Evolutionary conservation across 1,140 invertebrate species (phyloP).

Genomic region (Tetraneura akinire): DNA sequence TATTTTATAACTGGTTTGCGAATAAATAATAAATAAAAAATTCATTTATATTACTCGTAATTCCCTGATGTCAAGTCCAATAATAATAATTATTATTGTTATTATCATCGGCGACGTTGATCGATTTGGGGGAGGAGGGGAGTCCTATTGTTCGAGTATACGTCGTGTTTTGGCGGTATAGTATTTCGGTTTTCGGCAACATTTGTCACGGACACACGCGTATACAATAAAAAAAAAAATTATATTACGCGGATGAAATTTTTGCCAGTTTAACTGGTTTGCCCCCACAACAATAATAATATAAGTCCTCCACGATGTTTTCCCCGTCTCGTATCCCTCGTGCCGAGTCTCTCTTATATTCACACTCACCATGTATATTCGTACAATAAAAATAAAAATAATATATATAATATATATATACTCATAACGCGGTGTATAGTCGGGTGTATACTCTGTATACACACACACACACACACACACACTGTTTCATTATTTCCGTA

Average conservation of each 20-base stretch:
- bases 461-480: neutral
- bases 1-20: conserved; percentile 11
- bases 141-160: conserved; percentile 11
- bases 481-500: conserved; percentile 32
- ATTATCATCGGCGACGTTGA: conserved; percentile 32
- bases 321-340: neutral
- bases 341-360: too few species aligned
- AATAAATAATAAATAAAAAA: neutral
- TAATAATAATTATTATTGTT: too few species aligned
- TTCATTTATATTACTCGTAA: neutral
- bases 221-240: neutral
- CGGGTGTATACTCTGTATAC: too few species aligned
- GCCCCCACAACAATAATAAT: conserved; percentile 25
- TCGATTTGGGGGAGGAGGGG: conserved; percentile 37
- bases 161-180: conserved; percentile 47
- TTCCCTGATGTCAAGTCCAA: conserved; percentile 7
- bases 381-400: too few species aligned
- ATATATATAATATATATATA: too few species aligned
- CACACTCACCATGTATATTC: too few species aligned
- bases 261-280: conserved; percentile 51
- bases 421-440: too few species aligned
- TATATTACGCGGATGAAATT: conserved; percentile 1
- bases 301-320: conserved; percentile 16
- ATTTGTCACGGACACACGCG: conserved; percentile 41
- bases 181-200: conserved; percentile 47